Conservation (phyloP, 2,113 vertebrate species). For the Cisticola juncidis region DNA sequence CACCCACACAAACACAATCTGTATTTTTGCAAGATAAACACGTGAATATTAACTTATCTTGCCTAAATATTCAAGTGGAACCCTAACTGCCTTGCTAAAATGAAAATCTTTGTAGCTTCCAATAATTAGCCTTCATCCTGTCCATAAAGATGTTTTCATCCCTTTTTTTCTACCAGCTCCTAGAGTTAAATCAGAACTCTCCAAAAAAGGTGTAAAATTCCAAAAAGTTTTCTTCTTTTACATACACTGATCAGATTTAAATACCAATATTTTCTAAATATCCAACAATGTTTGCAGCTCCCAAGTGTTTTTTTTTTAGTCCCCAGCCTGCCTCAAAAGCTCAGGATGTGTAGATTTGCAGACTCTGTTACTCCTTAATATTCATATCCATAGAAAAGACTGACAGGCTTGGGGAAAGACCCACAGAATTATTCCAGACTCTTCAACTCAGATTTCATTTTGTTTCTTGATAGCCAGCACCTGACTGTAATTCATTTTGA, state of each 20-base stretch:
- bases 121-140: neutral
- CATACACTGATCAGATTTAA: neutral
- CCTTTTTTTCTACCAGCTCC: neutral
- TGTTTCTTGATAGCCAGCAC: slow-evolving; percentile 50
- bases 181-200: neutral
- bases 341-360: neutral
- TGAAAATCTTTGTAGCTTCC: neutral
- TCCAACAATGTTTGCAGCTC: neutral
- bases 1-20: neutral
- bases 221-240: neutral
- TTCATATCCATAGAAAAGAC: neutral
- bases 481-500: slow-evolving; percentile 62
- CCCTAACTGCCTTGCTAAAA: neutral
- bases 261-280: neutral
- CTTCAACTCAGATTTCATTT: slow-evolving; percentile 51
- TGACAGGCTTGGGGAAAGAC: slow-evolving; percentile 50
- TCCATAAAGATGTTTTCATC: neutral
- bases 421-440: slow-evolving; percentile 37
- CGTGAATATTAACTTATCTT: neutral
- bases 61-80: neutral
- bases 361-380: neutral
- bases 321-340: neutral
- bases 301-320: neutral
- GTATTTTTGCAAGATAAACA: neutral
- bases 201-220: neutral